Evolutionary conservation across 1,140 invertebrate species (phyloP).

Genomic region (Chrysomallon squamiferum): DNA sequence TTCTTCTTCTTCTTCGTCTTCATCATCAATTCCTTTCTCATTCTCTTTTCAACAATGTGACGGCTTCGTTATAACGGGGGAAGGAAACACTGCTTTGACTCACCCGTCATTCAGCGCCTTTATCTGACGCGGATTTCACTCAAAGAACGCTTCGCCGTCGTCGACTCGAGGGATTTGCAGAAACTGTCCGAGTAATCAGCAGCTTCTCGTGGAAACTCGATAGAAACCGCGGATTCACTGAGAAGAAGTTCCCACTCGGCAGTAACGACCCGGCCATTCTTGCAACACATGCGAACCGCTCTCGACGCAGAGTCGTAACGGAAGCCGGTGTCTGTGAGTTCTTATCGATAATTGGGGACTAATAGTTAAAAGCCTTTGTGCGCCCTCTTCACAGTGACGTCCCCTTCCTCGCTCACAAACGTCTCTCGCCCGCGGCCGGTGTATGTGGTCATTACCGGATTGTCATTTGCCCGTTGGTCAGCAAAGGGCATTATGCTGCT

Average conservation of each 20-base stretch:
- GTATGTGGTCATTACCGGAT: slow-evolving; percentile 3
- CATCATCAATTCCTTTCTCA: too few relatives aligned
- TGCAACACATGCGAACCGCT: not conserved
- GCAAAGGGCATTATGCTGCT: slow-evolving; percentile 1
- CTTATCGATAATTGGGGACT: not conserved
- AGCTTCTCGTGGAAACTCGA: not conserved
- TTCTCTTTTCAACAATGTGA: too few relatives aligned
- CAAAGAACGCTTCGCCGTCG: too few relatives aligned
- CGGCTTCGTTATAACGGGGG: too few relatives aligned
- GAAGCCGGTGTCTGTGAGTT: not conserved
- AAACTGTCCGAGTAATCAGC: too few relatives aligned
- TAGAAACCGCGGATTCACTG: not conserved
- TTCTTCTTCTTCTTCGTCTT: too few relatives aligned
- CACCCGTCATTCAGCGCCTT: too few relatives aligned
- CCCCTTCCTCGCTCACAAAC: not conserved
- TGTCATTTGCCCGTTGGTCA: slow-evolving; percentile 1
- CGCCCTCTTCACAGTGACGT: not conserved
- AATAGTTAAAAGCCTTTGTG: not conserved
- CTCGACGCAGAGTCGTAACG: not conserved
- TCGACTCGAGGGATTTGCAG: too few relatives aligned
- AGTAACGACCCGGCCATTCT: slow-evolving; percentile 2
- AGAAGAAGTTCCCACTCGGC: too few relatives aligned
- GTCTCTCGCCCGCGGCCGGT: not conserved
- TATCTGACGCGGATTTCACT: too few relatives aligned
- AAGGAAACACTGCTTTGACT: too few relatives aligned